Evolutionary conservation across 1,140 invertebrate species (phyloP), one percentile per base, ranked within the genome.

Genomic region (Hylaeus anthracinus): DNA sequence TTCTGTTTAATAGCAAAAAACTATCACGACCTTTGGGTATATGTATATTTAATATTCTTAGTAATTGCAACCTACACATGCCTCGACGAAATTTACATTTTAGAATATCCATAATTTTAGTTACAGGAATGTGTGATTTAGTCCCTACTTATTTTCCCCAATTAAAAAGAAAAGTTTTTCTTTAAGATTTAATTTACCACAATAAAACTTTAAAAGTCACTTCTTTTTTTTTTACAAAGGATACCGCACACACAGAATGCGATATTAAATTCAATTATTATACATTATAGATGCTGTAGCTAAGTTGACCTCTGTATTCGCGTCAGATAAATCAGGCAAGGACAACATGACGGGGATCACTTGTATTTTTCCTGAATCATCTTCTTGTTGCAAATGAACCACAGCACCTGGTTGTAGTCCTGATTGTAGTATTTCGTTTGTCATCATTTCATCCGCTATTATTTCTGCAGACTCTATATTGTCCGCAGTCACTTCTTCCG

Each of bases 211-310:
- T 67, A 74, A 55, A 75, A 66, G 41, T 67, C 12, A 53, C 55
- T 70, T 82, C 26, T 81, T 78, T 70, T 77, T 78, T 26, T 26
- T 70, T 77, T 64, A 55, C 67, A 82, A 53, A 56, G 6, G 5
- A 70, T 70, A 77, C 53, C 65, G 41, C 41, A 64, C 14, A 56
- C 63, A 55, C 55, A 39, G 51, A 70, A 64, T 58, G 51, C 41
- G 73, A 71, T 51, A 70, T 67, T 76, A 39, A 63, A 70, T 71
- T 81, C 60, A 91, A 86, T 90, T 92, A 89, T 90, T 91, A 74
- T 93, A 94, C 91, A 93, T 93, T 55, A 94, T 93, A 15, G 93
- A 93, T 12, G 92, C 90, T 26, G 92, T 92, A 0, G 90, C 90
- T 37, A 93, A 88, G 88, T 90, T 91, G 26, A 93, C 92, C 80